Base-by-base conservation (phyloP, 2,113 vertebrate genomes). In the Cheilinus undulatus region DNA sequence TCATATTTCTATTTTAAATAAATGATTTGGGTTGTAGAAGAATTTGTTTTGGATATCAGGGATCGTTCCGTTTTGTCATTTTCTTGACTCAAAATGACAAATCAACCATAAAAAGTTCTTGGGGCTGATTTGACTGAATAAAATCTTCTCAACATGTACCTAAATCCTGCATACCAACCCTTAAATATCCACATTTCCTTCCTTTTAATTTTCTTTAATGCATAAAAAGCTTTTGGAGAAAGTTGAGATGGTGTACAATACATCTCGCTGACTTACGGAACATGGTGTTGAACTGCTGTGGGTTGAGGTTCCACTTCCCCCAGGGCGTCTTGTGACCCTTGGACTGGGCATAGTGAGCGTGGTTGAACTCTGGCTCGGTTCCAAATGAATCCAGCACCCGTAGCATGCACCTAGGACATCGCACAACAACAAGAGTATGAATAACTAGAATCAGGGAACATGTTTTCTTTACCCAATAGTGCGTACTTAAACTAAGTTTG, bases 221-320 rank as follows among this genome's bases (percentile, higher is more conserved):
- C n/a, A n/a, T n/a, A n/a, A n/a, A n/a, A 34, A 34, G 32, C 32
- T 11, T 34, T 34, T 34, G 32, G 32, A 10, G 11, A 10, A 11
- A 34, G 8, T 6, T 32, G 10, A 34, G 32, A 34, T 7, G 8
- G 32, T 34, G 32, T 34, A 11, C 2, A 10, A 9, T 32, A 1
- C 1, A 32, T 32, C 30, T 32, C 8, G 38, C 15, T 14, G 34
- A 97, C 97, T 97, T 93, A 99, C 97, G 97, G 86, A 99, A 99
- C 98, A 99, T 99, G 60, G 98, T 99, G 86, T 99, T 99, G 90
- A 99, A 99, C 90, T 99, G 98, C 78, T 99, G 97, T 0, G 97
- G 98, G 90, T 99, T 99, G 70, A 99, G 95, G 91, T 99, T 99
- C 98, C 98, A 99, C 90, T 99, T 99, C 42, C 98, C 98, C 98